These are phyloP conservation scores for Brevimyrus niger DNA, from an alignment of 2,113 vertebrate genomes.

Conservation along the genomic window DNA sequence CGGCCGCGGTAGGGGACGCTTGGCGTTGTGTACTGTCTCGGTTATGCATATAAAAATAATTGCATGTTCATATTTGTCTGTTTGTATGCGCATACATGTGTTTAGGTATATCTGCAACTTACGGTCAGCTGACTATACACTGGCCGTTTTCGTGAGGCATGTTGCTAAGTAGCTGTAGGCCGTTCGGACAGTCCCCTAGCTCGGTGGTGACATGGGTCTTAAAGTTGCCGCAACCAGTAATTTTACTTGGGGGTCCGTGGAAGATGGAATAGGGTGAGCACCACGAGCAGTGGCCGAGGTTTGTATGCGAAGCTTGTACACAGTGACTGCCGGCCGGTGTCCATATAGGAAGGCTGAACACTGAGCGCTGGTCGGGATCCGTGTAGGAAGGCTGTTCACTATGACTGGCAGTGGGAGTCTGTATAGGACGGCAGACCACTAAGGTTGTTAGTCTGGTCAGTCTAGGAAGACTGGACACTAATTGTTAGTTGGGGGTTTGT, in stretches of 20 bases:
- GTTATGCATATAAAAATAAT: background rate
- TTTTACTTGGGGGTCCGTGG: background rate
- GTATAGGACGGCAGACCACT: background rate
- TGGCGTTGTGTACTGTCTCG: background rate
- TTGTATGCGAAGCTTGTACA: background rate
- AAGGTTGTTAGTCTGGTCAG: too few species aligned
- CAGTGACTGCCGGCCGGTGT: background rate
- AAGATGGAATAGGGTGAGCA: background rate
- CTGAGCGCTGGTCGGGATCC: background rate
- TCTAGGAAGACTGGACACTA: background rate
- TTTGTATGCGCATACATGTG: background rate
- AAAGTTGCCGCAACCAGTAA: background rate
- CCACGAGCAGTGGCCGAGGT: background rate
- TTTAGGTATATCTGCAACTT: background rate
- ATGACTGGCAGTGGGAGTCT: background rate
- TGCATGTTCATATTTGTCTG: background rate
- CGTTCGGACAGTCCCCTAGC: background rate
- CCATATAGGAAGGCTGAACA: background rate
- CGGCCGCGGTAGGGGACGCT: background rate
- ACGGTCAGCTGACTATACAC: background rate
- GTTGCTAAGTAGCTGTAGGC: background rate
- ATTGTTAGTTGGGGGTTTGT: background rate
- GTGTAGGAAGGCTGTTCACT: background rate
- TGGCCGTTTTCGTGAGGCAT: background rate
- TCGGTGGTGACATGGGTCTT: background rate